Evolutionary conservation across 2,888 invertebrate genomes (phyloP), one percentile per base, ranked within the genome.

Genomic region (Galeruca laticollis): DNA sequence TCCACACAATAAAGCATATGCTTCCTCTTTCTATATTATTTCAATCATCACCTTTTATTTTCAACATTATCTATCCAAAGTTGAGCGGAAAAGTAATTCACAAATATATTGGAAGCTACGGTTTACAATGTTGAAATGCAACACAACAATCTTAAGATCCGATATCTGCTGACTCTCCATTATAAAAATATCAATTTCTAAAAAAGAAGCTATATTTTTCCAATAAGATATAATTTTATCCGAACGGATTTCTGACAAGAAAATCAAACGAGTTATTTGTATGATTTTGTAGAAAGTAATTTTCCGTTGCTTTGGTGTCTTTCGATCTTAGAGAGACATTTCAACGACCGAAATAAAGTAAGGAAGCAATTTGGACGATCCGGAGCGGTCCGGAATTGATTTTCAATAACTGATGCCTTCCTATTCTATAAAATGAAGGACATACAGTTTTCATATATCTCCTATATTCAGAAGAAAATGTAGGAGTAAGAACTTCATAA

Each of bases 321-420:
- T 73, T 68, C 76, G 76, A 76, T 75, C 74, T 72, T 79, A 80
- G 75, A 78, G 80, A 80, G 81, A 81, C 80, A 78, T 80, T 79
- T 77, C 80, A 82, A 82, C 79, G 79, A 77, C 78, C 78, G 79
- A 79, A 82, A 82, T 80, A 83, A 83, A 83, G 79, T 80, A 82
- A 80, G 81, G 81, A 83, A 83, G 83, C 83, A 84, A 83, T 84
- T 83, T 80, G 80, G 80, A 79, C 82, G 80, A 79, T 81, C 81
- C 78, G 81, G 78, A 78, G 76, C 80, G 76, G 79, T 79, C 79
- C 79, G 78, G 81, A 84, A 84, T 84, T 83, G 83, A 84, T 83
- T 83, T 82, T 80, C 79, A 78, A 80, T 79, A 82, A 79, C 79
- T 78, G 81, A 78, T 77, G 78, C 79, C 76, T 79, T 77, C 74